Evolutionary conservation across 64 coral and sea anemone species (phyloP), one percentile per base, ranked within the genome.

Genomic region (Hydrozoanthus tunicans): DNA sequence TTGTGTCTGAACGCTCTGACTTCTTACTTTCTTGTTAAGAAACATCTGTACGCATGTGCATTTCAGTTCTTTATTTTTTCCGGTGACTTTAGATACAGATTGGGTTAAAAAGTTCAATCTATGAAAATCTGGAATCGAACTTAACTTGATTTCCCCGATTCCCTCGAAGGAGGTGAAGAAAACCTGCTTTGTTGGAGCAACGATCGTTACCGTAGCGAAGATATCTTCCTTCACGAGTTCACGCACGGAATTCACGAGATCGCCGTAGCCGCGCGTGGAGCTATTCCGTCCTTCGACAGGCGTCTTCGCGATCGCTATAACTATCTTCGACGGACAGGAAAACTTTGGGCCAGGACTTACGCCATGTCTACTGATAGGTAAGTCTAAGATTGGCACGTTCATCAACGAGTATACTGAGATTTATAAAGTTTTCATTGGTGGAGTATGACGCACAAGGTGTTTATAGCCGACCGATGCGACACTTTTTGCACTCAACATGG

Each of bases 171-270:
- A 25, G 96, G 96, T 32, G 96, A 99, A 78, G 96, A 99, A 55
- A 99, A 99, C 55, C 78, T 99, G 23, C 56, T 99, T 27, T 99
- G 96, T 25, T 81, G 72, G 25, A 58, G 71, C 6, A 84, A 71
- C 77, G 96, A 98, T 59, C 93, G 93, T 9, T 98, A 94, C 26
- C 93, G 93, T 5, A 86, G 94, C 20, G 96, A 99, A 72, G 96
- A 99, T 53, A 99, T 99, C 53, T 99, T 99, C 24, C 91, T 99
- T 32, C 96, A 99, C 64, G 96, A 99, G 62, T 99, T 99, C 78
- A 67, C 86, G 7, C 96, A 98, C 73, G 96, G 93, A 20, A 58
- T 98, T 9, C 96, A 98, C 66, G 85, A 95, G 52, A 74, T 98
- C 4, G 96, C 86, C 7, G 61, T 98, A 9, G 89, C 89, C 3